Evolutionary conservation across 2,888 invertebrate species (phyloP).

Genomic region (Beris morrisii): DNA sequence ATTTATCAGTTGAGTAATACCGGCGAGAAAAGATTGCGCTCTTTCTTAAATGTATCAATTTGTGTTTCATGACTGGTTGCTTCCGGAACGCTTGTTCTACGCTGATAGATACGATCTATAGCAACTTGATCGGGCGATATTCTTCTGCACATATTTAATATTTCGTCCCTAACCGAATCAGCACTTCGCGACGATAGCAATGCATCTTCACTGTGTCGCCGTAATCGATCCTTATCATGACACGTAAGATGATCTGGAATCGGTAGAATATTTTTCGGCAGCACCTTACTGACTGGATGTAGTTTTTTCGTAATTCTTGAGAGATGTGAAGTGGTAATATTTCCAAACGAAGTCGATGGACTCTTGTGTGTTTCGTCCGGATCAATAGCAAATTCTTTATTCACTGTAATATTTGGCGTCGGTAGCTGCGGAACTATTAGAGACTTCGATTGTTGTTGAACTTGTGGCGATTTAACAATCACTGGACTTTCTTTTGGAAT

Average conservation of each 20-base stretch:
- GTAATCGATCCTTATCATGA: conserved; percentile 27
- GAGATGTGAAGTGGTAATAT: conserved; percentile 16
- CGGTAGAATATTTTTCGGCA: conserved; percentile 7
- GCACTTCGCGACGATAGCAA: conserved; percentile 11
- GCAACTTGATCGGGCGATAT: conserved; percentile 11
- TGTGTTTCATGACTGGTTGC: not conserved
- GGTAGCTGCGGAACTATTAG: conserved; percentile 27
- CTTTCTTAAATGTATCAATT: conserved; percentile 12
- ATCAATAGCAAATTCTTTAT: conserved; percentile 56
- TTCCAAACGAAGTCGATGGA: conserved; percentile 10
- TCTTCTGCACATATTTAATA: conserved; percentile 20
- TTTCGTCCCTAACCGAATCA: conserved; percentile 13
- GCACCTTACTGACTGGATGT: not conserved
- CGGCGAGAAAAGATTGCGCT: not conserved
- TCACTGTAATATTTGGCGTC: conserved; percentile 44
- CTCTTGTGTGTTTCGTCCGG: conserved; percentile 45
- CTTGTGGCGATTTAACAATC: conserved; percentile 52
- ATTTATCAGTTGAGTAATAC: not conserved
- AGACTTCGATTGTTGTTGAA: conserved; percentile 22
- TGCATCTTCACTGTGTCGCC: conserved; percentile 33
- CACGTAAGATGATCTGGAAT: conserved; percentile 10
- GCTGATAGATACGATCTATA: not conserved
- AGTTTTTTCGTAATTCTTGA: conserved; percentile 17
- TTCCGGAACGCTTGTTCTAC: conserved; percentile 7
- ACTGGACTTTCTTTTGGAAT: conserved; percentile 55